These are phyloP conservation scores for Calliphora vicina DNA, from an alignment of 1,140 invertebrate genomes.

Conservation along the genomic window DNA sequence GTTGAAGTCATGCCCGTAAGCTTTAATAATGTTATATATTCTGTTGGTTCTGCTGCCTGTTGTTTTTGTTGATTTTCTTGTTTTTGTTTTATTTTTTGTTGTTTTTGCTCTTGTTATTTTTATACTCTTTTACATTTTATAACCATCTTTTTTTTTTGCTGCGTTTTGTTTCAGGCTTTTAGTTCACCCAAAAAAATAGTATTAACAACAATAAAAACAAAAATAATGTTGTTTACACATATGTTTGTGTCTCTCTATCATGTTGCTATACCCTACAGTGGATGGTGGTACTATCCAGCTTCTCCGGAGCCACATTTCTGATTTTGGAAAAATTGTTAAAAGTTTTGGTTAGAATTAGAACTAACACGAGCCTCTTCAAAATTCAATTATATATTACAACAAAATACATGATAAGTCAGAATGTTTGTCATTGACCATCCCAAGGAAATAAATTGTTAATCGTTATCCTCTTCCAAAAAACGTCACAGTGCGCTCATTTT, in stretches of 20 bases:
- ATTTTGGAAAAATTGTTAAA: no score
- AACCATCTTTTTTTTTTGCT: background rate
- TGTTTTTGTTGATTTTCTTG: background rate
- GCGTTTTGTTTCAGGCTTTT: background rate
- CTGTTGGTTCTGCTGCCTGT: background rate
- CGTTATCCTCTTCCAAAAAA: no score
- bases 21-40: background rate
- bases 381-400: no score
- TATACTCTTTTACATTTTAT: background rate
- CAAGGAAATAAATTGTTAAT: no score
- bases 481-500: no score
- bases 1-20: conserved; percentile 8
- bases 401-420: no score
- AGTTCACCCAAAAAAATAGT: background rate
- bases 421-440: no score
- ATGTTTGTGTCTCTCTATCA: background rate
- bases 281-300: no score
- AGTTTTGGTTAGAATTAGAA: no score
- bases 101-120: background rate
- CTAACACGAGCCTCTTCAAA: no score
- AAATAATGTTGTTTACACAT: conserved; percentile 11
- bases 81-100: background rate
- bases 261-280: background rate
- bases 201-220: background rate
- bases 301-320: no score